Evolutionary conservation across 2,113 vertebrate genomes (phyloP).

Genomic region (Strix uralensis): DNA sequence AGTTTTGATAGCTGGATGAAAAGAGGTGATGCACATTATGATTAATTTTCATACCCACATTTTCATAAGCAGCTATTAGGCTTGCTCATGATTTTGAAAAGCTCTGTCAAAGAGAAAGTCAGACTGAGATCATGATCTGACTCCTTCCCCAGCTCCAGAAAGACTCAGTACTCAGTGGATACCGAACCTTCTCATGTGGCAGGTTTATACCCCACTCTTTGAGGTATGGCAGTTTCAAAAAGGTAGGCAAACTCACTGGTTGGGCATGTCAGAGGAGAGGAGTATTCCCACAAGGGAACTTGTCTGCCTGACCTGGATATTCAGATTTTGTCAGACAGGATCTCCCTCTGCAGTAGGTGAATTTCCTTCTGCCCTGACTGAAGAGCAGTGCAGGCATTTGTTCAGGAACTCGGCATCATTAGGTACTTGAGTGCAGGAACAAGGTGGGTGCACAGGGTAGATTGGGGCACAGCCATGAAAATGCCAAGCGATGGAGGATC

Average conservation of each 20-base stretch:
- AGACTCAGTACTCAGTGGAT: neutral
- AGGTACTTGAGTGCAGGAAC: neutral
- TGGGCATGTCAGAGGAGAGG: neutral
- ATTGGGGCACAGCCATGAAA: neutral
- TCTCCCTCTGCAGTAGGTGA: neutral
- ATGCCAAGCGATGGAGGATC: neutral
- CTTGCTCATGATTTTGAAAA: constrained; percentile 17
- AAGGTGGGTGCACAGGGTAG: neutral
- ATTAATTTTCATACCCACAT: neutral
- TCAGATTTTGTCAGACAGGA: constrained; percentile 14
- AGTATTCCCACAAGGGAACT: neutral
- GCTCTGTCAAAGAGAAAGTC: constrained; percentile 11
- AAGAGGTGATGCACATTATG: neutral
- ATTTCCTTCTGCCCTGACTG: neutral
- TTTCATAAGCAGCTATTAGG: constrained; percentile 28
- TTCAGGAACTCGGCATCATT: neutral
- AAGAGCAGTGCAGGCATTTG: neutral
- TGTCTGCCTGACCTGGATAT: constrained; percentile 14
- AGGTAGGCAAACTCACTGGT: neutral
- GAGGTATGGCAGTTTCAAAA: neutral
- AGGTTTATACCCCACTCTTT: neutral
- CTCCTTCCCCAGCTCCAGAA: neutral
- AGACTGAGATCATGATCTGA: constrained; percentile 24
- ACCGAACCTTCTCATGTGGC: neutral
- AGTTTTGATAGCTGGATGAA: constrained; percentile 39